A percentile compares a stretch with the other conserved stretches of the same genome.
These are phyloP conservation scores for Lagorchestes hirsutus DNA, from an alignment of 2,797 vertebrate species.

Conservation along the genomic window DNA sequence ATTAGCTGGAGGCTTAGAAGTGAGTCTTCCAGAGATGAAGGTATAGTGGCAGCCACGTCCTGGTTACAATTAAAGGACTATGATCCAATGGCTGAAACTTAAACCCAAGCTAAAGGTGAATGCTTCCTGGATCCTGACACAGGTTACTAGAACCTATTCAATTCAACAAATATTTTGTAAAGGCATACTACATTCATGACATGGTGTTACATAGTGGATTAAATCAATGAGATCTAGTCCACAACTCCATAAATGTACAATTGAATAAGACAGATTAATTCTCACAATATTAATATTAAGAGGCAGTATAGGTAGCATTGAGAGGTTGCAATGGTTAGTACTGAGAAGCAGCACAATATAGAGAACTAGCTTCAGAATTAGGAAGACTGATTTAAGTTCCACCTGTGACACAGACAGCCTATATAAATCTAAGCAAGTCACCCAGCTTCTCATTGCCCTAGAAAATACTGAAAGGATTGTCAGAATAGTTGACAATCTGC, in stretches of 20 bases:
- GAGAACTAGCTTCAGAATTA: neutral
- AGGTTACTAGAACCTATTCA: neutral
- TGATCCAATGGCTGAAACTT: neutral
- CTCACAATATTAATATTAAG: neutral
- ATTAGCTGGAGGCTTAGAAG: neutral
- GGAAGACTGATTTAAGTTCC: neutral
- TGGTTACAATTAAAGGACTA: neutral
- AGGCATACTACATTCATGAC: neutral
- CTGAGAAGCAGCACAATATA: neutral
- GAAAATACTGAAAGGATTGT: neutral
- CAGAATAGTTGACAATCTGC: neutral
- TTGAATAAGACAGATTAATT: neutral
- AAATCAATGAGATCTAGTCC: neutral
- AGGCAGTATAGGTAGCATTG: neutral
- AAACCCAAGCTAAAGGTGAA: constrained; percentile 13
- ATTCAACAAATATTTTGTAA: neutral
- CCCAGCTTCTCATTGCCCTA: neutral
- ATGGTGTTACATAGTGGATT: neutral
- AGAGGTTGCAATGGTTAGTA: neutral
- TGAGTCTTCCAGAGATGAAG: neutral
- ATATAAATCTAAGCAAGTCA: neutral
- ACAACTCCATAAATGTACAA: neutral
- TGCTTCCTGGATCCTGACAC: neutral
- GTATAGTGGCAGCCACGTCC: neutral
- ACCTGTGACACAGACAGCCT: neutral